phyloP scores from a whole-genome alignment of 2,888 invertebrate species.

The Metacarcinus magister region DNA sequence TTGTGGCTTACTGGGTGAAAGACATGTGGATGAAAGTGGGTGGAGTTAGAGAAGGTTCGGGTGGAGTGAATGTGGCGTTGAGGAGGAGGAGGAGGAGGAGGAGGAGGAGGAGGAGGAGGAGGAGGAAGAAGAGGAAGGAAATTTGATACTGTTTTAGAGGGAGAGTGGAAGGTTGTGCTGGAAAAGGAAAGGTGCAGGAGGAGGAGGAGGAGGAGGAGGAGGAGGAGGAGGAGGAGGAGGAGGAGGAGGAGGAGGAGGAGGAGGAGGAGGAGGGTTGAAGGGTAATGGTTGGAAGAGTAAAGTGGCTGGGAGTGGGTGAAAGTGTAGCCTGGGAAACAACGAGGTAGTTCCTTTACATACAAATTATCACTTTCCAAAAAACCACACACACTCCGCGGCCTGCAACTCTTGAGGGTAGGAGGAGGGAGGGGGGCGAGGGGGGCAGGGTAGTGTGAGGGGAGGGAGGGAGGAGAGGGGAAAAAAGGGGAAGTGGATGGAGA shows the following conservation, averaged over 20 bases:
- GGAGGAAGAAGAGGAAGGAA: background rate
- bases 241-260: background rate
- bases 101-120: background rate
- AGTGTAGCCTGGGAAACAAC: conserved; percentile 4
- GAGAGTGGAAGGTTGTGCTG: background rate
- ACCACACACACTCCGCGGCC: conserved; percentile 26
- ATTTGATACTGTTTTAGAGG: background rate
- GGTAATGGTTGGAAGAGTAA: background rate
- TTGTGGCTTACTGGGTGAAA: background rate
- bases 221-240: background rate
- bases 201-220: too few relatives aligned
- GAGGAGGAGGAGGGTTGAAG: background rate
- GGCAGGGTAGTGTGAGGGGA: background rate
- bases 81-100: background rate
- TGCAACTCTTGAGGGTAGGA: background rate
- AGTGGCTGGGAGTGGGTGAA: conserved; percentile 11
- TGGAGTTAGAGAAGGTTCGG: background rate
- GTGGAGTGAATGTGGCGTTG: background rate
- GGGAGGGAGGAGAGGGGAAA: background rate
- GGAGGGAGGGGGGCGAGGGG: background rate
- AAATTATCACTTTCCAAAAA: conserved; percentile 14
- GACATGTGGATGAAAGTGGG: too few relatives aligned
- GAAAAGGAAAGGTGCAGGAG: background rate
- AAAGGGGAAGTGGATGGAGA: background rate
- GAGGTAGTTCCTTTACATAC: conserved; percentile 26